A percentile compares a stretch with the other conserved stretches of the same genome.
These are phyloP conservation scores for Escarpia spicata DNA, from an alignment of 2,888 invertebrate species.

Conservation along the genomic window DNA sequence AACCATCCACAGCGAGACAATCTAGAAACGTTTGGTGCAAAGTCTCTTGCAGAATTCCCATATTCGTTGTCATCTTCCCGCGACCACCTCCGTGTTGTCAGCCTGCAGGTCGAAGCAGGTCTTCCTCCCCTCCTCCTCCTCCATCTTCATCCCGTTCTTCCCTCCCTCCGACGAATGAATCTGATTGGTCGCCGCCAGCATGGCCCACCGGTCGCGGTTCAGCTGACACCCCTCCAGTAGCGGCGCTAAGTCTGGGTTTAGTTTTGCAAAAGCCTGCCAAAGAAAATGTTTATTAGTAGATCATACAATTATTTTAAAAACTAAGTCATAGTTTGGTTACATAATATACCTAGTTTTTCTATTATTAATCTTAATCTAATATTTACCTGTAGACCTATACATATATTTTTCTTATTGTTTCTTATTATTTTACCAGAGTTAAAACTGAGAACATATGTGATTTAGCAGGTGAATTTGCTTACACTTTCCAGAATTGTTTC, in stretches of 20 bases:
- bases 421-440: no score
- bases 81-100: background rate
- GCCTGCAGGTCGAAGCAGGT: background rate
- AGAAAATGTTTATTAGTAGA: background rate
- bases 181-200: constrained; percentile 38
- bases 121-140: background rate
- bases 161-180: background rate
- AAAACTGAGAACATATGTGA: background rate
- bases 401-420: no score
- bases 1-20: background rate
- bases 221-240: constrained; percentile 56
- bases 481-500: background rate
- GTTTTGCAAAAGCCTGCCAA: constrained; percentile 56
- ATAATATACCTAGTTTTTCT: no score
- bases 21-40: constrained; percentile 7
- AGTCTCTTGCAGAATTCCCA: constrained; percentile 13
- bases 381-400: no score
- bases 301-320: no score
- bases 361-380: no score
- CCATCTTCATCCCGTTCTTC: constrained; percentile 1
- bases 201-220: constrained; percentile 58
- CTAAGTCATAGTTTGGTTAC: no score
- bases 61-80: constrained; percentile 20
- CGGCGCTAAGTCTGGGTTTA: constrained; percentile 67
- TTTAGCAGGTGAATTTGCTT: background rate